These are phyloP conservation scores for Gnathonemus echidnorhynchus DNA, from an alignment of 2,113 vertebrate genomes.

Conservation along the genomic window DNA sequence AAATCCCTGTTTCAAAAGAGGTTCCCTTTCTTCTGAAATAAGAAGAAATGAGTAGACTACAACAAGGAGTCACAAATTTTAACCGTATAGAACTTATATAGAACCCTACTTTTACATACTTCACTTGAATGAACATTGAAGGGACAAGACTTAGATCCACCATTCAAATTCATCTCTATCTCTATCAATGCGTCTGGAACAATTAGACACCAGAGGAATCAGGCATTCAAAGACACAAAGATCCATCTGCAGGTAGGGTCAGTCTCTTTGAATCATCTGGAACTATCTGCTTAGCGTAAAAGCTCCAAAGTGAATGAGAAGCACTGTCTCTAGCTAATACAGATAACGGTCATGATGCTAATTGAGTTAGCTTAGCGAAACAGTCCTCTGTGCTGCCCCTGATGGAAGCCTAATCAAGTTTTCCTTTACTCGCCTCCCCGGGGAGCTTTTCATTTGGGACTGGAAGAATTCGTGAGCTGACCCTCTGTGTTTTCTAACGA, in stretches of 20 bases:
- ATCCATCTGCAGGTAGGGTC: neutral
- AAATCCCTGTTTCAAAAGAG: neutral
- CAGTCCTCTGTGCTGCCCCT: neutral
- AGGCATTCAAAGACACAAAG: neutral
- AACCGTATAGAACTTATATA: neutral
- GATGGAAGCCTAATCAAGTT: constrained; percentile 7
- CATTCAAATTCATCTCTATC: neutral
- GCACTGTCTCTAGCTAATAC: neutral
- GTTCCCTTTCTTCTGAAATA: neutral
- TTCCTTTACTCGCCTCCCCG: neutral
- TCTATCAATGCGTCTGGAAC: neutral
- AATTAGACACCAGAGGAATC: neutral
- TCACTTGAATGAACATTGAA: neutral
- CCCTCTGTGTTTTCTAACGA: neutral
- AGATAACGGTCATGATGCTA: constrained; percentile 2
- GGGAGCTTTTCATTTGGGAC: constrained; percentile 5
- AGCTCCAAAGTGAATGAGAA: neutral
- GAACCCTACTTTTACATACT: neutral
- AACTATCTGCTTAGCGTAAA: neutral
- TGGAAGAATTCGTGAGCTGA: neutral
- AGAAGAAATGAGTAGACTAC: neutral
- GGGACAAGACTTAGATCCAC: neutral
- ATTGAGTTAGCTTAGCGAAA: neutral
- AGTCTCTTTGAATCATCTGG: neutral
- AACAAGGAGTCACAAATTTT: neutral